These are phyloP conservation scores for Clepsis dumicolana DNA, from an alignment of 2,888 invertebrate species.

Conservation along the genomic window DNA sequence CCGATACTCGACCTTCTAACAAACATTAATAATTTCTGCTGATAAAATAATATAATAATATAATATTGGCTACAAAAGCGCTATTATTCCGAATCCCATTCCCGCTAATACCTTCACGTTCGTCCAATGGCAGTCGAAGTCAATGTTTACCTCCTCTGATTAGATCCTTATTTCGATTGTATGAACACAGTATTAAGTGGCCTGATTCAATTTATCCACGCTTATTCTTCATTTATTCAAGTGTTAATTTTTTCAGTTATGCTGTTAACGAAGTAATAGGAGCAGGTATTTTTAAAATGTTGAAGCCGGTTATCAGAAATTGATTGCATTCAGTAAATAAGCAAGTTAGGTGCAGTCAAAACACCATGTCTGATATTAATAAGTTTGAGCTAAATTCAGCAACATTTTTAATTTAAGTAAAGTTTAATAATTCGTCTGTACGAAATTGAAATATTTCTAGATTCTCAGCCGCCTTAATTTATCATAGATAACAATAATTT, in stretches of 20 bases:
- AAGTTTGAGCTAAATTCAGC: background rate
- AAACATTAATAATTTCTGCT: slow-evolving; percentile 20
- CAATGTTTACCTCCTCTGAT: slow-evolving; percentile 62
- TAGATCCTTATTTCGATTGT: slow-evolving; percentile 55
- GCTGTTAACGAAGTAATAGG: background rate
- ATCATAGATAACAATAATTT: slow-evolving; percentile 9
- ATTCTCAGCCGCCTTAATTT: background rate
- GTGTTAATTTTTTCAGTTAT: background rate
- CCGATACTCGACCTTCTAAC: background rate
- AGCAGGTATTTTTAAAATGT: too few relatives aligned
- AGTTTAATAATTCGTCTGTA: background rate
- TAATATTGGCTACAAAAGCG: slow-evolving; percentile 28
- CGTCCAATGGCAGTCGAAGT: slow-evolving; percentile 50
- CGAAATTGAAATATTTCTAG: background rate
- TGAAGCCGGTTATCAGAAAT: too few relatives aligned
- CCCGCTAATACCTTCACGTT: slow-evolving; percentile 50
- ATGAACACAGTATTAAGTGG: slow-evolving; percentile 42
- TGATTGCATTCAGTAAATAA: too few relatives aligned
- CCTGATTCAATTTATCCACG: slow-evolving; percentile 26
- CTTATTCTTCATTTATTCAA: slow-evolving; percentile 29
- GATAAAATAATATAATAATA: slow-evolving; percentile 25
- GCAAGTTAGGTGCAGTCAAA: background rate
- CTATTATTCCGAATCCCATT: slow-evolving; percentile 36
- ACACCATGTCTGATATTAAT: background rate
- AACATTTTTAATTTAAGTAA: background rate